A percentile compares a stretch with the other conserved stretches of the same genome.
phyloP scores from a whole-genome alignment of 2,797 vertebrate genomes.

The Dromococcyx pavoninus region DNA sequence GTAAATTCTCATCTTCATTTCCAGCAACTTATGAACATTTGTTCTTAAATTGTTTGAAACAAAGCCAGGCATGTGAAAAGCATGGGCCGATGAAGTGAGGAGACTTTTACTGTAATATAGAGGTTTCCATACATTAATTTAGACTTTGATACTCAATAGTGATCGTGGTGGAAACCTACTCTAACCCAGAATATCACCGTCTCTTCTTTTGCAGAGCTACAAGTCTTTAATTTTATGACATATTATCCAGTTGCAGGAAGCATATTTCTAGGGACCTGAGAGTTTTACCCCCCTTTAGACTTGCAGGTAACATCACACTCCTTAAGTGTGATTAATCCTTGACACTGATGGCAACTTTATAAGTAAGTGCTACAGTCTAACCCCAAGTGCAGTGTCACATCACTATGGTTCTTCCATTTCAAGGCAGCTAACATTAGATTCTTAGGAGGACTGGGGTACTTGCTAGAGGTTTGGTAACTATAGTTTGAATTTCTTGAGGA shows the following conservation, averaged over 20 bases:
- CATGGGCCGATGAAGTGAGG: neutral
- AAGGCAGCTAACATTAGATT: neutral
- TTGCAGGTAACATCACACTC: neutral
- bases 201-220: neutral
- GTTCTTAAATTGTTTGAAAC: slow-evolving; percentile 10
- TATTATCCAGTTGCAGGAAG: neutral
- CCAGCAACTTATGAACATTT: slow-evolving; percentile 5
- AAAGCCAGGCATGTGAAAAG: neutral
- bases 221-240: neutral
- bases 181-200: neutral
- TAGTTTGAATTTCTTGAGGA: neutral
- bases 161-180: neutral
- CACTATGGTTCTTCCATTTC: neutral
- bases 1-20: slow-evolving; percentile 44
- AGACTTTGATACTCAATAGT: neutral
- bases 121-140: neutral
- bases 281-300: neutral
- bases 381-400: neutral
- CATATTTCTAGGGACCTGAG: neutral
- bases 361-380: neutral
- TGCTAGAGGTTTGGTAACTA: neutral
- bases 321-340: neutral
- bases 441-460: neutral
- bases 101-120: neutral
- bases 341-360: neutral